Evolutionary conservation across 2,113 vertebrate species (phyloP).

Genomic region (Hyperopisus bebe): DNA sequence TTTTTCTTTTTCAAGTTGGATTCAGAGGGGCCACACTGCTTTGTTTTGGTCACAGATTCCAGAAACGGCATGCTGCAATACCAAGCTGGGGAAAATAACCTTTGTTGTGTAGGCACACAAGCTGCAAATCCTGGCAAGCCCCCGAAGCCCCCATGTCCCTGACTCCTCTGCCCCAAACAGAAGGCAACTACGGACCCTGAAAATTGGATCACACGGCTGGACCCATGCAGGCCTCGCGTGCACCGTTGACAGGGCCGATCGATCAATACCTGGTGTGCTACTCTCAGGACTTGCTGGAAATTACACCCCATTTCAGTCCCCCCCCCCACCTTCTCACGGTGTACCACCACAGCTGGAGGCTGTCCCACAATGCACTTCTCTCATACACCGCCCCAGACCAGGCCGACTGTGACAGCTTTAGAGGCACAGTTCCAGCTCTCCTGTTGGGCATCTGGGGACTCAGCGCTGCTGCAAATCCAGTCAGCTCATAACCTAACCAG

Average conservation of each 20-base stretch:
- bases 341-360: slow-evolving; percentile 44
- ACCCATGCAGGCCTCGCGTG: slow-evolving; percentile 64
- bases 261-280: slow-evolving; percentile 76
- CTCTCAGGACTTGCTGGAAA: slow-evolving; percentile 66
- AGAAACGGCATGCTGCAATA: background rate
- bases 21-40: background rate
- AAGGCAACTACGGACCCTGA: slow-evolving; percentile 78
- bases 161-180: slow-evolving; percentile 37
- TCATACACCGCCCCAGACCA: background rate
- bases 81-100: background rate
- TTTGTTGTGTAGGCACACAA: background rate
- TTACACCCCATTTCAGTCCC: slow-evolving; percentile 59
- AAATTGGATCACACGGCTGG: slow-evolving; percentile 85
- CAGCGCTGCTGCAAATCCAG: background rate
- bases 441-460: background rate
- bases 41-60: background rate
- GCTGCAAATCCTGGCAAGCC: background rate
- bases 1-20: background rate
- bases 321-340: slow-evolving; percentile 50
- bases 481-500: background rate
- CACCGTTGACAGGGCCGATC: slow-evolving; percentile 75
- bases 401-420: background rate
- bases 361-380: slow-evolving; percentile 48
- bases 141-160: background rate
- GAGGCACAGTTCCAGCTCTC: background rate